Evolutionary conservation across 1,140 invertebrate species (phyloP).

Genomic region (Drosophila burlai): DNA sequence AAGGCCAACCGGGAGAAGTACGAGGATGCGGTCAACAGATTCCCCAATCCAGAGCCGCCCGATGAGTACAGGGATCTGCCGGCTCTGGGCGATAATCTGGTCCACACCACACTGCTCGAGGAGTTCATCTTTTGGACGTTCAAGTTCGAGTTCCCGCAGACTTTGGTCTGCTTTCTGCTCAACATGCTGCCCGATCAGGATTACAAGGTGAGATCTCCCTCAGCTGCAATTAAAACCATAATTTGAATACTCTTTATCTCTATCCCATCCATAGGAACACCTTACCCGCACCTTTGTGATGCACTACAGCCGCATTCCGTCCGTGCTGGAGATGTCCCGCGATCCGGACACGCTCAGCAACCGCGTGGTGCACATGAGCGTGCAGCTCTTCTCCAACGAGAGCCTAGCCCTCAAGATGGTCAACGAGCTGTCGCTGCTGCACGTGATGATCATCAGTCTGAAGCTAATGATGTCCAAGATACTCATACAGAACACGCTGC

Average conservation of each 20-base stretch:
- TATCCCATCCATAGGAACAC: conserved; percentile 89
- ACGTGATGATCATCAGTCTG: conserved; percentile 97
- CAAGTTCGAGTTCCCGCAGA: conserved; percentile 98
- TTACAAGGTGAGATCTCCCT: conserved; percentile 91
- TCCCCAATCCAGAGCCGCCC: conserved; percentile 92
- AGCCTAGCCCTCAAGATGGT: conserved; percentile 95
- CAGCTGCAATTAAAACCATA: background rate
- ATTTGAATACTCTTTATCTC: background rate
- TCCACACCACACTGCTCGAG: conserved; percentile 95
- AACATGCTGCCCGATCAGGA: conserved; percentile 98
- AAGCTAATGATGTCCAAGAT: conserved; percentile 97
- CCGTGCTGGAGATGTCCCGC: conserved; percentile 93
- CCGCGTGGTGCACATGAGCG: conserved; percentile 98
- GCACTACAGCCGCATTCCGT: conserved; percentile 97
- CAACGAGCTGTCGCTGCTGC: conserved; percentile 94
- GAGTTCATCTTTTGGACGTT: conserved; percentile 99
- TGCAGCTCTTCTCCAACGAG: conserved; percentile 98
- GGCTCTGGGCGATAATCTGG: conserved; percentile 91
- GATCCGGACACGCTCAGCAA: conserved; percentile 97
- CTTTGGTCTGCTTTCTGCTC: conserved; percentile 97
- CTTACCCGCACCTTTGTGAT: conserved; percentile 97
- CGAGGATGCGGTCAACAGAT: conserved; percentile 91
- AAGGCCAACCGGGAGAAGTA: conserved; percentile 91
- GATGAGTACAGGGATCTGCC: conserved; percentile 92
- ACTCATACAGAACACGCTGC: conserved; percentile 93